These are phyloP conservation scores for Silurus lanzhouensis DNA, from an alignment of 2,797 vertebrate genomes.

Conservation along the genomic window DNA sequence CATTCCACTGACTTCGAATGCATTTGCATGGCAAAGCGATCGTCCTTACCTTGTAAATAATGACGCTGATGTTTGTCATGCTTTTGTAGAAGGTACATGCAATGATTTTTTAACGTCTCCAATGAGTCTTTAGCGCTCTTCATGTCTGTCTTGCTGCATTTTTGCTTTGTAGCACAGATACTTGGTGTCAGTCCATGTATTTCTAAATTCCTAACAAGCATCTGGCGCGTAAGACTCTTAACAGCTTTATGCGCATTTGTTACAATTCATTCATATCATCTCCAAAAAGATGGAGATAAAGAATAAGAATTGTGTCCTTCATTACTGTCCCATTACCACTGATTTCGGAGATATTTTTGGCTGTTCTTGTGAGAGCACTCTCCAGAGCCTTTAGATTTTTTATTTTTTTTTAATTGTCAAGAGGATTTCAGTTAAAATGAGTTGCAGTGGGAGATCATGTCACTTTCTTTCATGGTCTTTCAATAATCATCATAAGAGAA, in stretches of 20 bases:
- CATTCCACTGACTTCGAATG: conserved; percentile 75
- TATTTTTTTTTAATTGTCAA: conserved; percentile 34
- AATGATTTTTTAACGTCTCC: background rate
- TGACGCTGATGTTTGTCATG: background rate
- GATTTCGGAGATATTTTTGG: conserved; percentile 31
- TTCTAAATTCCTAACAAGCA: conserved; percentile 63
- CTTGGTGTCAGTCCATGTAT: conserved; percentile 31
- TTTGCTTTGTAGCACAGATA: conserved; percentile 32
- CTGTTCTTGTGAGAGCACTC: conserved; percentile 38
- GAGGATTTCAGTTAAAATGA: conserved; percentile 52
- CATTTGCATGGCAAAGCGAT: conserved; percentile 79
- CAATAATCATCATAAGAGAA: conserved; percentile 48
- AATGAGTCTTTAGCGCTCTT: conserved; percentile 13
- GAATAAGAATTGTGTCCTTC: conserved; percentile 54
- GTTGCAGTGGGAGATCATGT: conserved; percentile 46
- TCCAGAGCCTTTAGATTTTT: conserved; percentile 19
- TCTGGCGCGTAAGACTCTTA: conserved; percentile 52
- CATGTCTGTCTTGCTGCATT: conserved; percentile 20
- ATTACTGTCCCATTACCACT: conserved; percentile 47
- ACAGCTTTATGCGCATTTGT: background rate
- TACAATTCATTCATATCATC: conserved; percentile 9
- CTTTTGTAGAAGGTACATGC: background rate
- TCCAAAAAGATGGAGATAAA: conserved; percentile 3
- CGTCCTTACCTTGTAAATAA: conserved; percentile 68
- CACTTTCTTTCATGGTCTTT: conserved; percentile 52